Evolutionary conservation across 1,140 invertebrate genomes (phyloP).

Genomic region (Globodera ellingtonae): DNA sequence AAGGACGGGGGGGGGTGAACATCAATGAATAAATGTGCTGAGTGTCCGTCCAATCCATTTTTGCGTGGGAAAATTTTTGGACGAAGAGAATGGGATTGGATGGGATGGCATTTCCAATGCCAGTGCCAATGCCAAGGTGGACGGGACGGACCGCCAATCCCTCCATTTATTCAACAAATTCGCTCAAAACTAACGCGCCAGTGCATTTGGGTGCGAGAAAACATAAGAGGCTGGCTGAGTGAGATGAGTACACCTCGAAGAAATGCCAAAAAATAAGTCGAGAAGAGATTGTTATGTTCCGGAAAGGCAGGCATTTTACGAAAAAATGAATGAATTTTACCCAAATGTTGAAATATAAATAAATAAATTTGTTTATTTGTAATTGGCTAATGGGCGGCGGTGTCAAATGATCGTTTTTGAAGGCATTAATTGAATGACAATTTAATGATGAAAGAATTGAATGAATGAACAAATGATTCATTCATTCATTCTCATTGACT

Average conservation of each 20-base stretch:
- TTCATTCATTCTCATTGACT: no score
- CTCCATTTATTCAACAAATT: neutral
- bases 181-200: neutral
- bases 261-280: no score
- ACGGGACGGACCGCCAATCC: neutral
- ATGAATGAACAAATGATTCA: no score
- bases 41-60: neutral
- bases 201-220: neutral
- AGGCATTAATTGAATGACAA: no score
- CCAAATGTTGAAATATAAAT: no score
- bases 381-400: no score
- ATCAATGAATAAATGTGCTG: neutral
- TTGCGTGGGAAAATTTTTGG: slow-evolving; percentile 2
- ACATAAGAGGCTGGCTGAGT: neutral
- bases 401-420: no score
- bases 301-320: no score
- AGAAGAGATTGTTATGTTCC: no score
- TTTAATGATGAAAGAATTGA: no score
- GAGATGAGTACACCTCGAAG: neutral
- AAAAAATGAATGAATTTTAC: no score
- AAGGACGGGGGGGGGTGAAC: neutral
- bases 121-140: neutral
- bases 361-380: no score
- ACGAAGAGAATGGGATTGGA: neutral
- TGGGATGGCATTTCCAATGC: neutral